Evolutionary conservation across 2,113 vertebrate species (phyloP), one percentile per base, ranked within the genome.

Genomic region (Nycticorax nycticorax): DNA sequence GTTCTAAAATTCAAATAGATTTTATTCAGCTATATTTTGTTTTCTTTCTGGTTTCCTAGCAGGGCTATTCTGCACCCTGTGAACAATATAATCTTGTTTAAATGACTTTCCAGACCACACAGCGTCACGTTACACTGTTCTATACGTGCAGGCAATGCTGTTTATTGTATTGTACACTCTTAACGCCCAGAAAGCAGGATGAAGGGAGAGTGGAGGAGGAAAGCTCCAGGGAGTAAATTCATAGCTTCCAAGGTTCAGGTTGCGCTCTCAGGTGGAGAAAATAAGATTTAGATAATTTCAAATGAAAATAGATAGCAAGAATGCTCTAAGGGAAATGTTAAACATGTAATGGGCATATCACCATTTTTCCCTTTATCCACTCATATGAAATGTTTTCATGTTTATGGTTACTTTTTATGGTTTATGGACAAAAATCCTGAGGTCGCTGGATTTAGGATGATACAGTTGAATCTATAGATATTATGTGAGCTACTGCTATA

Each of bases 91-190:
- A 96, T 95, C 92, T 84, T 28, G 66, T 96, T 92, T 94, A 94
- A 95, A 94, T 88, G 79, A 71, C 95, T 97, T 96, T 82, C 24
- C 94, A 94, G 95, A 94, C 92, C 95, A 94, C 94, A 93, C 95
- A 97, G 93, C 96, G 77, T 82, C 86, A 7, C 55, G 2, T 63
- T 86, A 24, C 79, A 75, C 39, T 8, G 52, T 20, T 72, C 74
- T 19, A 4, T 14, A 73, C 3, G 22, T 77, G 79, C 28, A 52
- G 77, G 78, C 67, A 37, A 22, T 33, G n/a, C 59, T 87, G 67
- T 10, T 81, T 71, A 20, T 86, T 83, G 74, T 57, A 4, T 9
- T 30, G 74, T 10, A 9, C 13, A 0, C 77, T 59, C 27, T 43
- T 15, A 27, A 74, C 74, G 88, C 59, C 68, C 41, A 22, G 79